Percentiles rank a stretch among this genome's conserved stretches.
These are phyloP conservation scores for Erinaceus europaeus DNA, from an alignment of 2,113 vertebrate species.

Conservation along the genomic window DNA sequence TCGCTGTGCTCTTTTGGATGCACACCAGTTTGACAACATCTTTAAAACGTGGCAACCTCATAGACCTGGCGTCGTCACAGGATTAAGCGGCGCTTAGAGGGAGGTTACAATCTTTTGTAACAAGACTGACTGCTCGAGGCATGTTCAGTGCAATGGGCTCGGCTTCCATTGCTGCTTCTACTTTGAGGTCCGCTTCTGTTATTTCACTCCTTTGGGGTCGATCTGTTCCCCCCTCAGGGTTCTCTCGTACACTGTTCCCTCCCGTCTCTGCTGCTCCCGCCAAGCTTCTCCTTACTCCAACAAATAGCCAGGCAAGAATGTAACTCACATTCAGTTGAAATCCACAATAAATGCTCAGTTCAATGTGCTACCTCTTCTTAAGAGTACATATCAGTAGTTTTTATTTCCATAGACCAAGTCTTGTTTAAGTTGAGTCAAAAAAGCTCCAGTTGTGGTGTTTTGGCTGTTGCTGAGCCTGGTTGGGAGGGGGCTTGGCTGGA, in stretches of 20 bases:
- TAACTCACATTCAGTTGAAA: neutral
- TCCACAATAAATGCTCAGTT: neutral
- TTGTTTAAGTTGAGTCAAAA: neutral
- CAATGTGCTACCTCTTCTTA: neutral
- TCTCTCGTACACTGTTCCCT: neutral
- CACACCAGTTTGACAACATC: neutral
- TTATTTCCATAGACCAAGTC: neutral
- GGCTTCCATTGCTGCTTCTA: neutral
- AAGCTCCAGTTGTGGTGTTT: neutral
- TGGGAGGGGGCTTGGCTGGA: neutral
- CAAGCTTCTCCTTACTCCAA: neutral
- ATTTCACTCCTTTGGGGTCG: neutral
- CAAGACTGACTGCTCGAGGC: neutral
- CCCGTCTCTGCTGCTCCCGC: neutral
- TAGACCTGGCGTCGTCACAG: neutral
- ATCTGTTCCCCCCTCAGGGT: neutral
- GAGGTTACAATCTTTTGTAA: neutral
- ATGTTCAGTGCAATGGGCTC: neutral
- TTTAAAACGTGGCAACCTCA: neutral
- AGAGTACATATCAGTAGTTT: neutral
- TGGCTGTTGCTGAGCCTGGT: neutral
- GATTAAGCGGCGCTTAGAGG: neutral
- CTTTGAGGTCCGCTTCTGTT: neutral
- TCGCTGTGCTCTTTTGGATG: neutral
- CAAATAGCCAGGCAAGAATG: neutral